Conservation (phyloP, 1,140 invertebrate genomes). For the Ceratoteleas bidentatus region DNA sequence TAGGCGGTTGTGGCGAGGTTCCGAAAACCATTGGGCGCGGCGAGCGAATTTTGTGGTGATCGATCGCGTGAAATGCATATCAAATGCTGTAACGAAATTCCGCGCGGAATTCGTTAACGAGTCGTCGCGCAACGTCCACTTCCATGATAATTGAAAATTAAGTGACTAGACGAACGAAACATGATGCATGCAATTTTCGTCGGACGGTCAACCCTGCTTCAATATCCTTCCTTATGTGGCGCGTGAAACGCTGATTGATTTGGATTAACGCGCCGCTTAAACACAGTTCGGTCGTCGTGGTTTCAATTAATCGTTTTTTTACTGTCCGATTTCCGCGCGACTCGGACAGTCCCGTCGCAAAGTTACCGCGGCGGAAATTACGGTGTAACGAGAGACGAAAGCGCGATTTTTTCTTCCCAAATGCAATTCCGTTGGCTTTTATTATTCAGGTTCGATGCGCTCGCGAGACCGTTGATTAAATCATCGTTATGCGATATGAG, state of each 20-base stretch:
- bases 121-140: constrained; percentile 61
- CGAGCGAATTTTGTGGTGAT: constrained; percentile 60
- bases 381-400: constrained; percentile 16
- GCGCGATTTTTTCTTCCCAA: too few relatives aligned
- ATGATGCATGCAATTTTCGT: constrained; percentile 53
- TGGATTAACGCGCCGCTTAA: constrained; percentile 40
- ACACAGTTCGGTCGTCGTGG: constrained; percentile 23
- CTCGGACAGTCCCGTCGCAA: constrained; percentile 5
- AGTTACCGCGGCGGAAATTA: constrained; percentile 12
- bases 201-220: constrained; percentile 17
- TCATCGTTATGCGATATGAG: too few relatives aligned
- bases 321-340: constrained; percentile 17
- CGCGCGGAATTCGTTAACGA: constrained; percentile 67
- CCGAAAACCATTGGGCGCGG: constrained; percentile 30
- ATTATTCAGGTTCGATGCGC: too few relatives aligned
- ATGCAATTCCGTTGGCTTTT: too few relatives aligned
- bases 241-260: constrained; percentile 46
- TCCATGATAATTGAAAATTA: constrained; percentile 70
- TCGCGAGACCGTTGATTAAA: too few relatives aligned
- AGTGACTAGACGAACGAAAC: constrained; percentile 70
- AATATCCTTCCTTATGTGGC: constrained; percentile 52
- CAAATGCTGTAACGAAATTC: constrained; percentile 70
- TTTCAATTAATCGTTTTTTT: constrained; percentile 37
- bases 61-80: constrained; percentile 69
- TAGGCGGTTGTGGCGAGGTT: background rate